Percentiles rank a stretch among this genome's conserved stretches.
phyloP scores from a whole-genome alignment of 2,797 vertebrate species.

The Ispidina picta region DNA sequence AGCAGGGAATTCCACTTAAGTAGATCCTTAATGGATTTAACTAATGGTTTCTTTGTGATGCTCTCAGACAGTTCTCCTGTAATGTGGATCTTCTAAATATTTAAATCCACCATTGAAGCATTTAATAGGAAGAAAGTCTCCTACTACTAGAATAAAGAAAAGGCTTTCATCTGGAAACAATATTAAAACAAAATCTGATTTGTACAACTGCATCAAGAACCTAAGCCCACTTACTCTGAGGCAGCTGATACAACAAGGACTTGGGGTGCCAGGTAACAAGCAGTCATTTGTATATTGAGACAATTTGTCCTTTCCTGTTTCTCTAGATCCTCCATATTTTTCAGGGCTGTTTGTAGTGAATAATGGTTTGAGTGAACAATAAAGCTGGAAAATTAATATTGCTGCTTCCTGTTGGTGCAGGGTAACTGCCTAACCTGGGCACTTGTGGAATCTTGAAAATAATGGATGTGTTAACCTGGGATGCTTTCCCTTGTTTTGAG shows the following conservation, averaged over 20 bases:
- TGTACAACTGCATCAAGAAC: constrained; percentile 23
- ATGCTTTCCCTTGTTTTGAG: neutral
- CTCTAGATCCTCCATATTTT: neutral
- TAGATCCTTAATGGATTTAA: constrained; percentile 72
- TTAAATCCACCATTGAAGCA: constrained; percentile 70
- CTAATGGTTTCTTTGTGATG: constrained; percentile 66
- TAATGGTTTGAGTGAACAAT: neutral
- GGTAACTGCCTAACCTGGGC: neutral
- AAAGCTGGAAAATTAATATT: constrained; percentile 6
- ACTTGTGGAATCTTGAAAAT: neutral
- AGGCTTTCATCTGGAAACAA: constrained; percentile 60
- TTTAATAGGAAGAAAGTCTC: constrained; percentile 66
- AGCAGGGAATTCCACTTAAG: constrained; percentile 67
- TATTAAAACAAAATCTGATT: constrained; percentile 48
- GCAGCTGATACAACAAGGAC: constrained; percentile 10
- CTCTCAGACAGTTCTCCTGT: constrained; percentile 53
- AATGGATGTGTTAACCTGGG: constrained; percentile 3
- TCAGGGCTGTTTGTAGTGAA: constrained; percentile 5
- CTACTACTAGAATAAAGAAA: constrained; percentile 56
- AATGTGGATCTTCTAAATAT: constrained; percentile 71
- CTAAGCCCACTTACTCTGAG: constrained; percentile 9
- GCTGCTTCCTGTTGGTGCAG: neutral
- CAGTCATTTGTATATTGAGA: neutral
- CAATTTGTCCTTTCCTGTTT: neutral
- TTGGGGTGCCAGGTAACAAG: constrained; percentile 17